Evolutionary conservation across 2,888 invertebrate species (phyloP).

Genomic region (Tetragonisca angustula): DNA sequence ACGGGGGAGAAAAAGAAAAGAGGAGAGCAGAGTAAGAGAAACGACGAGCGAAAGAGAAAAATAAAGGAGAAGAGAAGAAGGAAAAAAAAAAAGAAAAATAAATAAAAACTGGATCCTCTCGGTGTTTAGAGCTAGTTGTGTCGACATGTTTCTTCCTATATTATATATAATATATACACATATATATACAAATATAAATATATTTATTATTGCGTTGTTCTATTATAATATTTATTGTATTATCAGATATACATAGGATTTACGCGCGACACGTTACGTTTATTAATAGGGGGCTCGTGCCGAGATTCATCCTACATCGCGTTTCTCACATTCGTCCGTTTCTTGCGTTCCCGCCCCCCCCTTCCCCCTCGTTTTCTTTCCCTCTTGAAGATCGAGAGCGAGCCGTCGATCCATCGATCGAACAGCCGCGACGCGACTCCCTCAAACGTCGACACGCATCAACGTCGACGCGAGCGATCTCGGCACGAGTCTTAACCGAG

Average conservation of each 20-base stretch:
- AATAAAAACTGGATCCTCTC: slow-evolving; percentile 72
- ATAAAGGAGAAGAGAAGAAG: slow-evolving; percentile 5
- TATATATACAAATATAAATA: slow-evolving; percentile 78
- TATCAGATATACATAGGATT: slow-evolving; percentile 74
- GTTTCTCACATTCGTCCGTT: not conserved
- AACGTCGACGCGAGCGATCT: slow-evolving; percentile 54
- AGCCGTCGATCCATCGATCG: slow-evolving; percentile 21
- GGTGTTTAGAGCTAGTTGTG: slow-evolving; percentile 82
- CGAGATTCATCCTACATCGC: slow-evolving; percentile 57
- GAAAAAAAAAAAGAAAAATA: slow-evolving; percentile 19
- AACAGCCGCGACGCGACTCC: too few species aligned
- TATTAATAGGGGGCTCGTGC: slow-evolving; percentile 70
- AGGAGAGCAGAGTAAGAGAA: slow-evolving; percentile 1
- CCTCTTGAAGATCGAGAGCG: not conserved
- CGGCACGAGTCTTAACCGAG: slow-evolving; percentile 69
- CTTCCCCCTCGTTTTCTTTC: not conserved
- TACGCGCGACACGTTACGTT: slow-evolving; percentile 76
- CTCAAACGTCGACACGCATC: not conserved
- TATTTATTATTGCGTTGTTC: slow-evolving; percentile 84
- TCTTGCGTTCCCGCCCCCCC: too few species aligned
- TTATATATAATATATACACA: slow-evolving; percentile 74
- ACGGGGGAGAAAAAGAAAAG: not conserved
- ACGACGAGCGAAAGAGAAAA: not conserved
- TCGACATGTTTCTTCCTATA: slow-evolving; percentile 83
- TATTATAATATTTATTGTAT: slow-evolving; percentile 84